phyloP scores from a whole-genome alignment of 2,113 vertebrate genomes.

The Engystomops pustulosus region DNA sequence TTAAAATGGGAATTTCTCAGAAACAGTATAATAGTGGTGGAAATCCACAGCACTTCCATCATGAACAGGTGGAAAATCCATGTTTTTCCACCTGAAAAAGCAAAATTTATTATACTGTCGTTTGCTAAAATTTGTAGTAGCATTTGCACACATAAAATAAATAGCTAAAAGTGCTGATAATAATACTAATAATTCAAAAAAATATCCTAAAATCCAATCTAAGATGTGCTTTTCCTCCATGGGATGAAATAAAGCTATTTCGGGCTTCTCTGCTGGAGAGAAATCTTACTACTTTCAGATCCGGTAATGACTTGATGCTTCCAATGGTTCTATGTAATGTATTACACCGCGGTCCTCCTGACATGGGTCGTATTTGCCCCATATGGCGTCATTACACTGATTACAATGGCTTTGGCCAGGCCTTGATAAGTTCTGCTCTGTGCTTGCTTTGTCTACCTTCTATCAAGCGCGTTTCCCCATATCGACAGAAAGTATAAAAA shows the following conservation, averaged over 20 bases:
- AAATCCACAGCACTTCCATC: too few species aligned
- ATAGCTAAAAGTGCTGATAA: too few species aligned
- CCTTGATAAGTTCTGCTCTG: neutral
- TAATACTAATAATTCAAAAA: neutral
- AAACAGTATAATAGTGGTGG: too few species aligned
- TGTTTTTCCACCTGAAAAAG: too few species aligned
- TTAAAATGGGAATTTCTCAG: too few species aligned
- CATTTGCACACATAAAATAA: too few species aligned
- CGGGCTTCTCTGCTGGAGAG: neutral
- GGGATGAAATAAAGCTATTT: neutral
- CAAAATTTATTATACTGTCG: too few species aligned
- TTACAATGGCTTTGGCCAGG: neutral
- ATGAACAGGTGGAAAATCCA: too few species aligned
- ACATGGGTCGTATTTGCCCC: too few species aligned
- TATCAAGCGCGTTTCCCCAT: neutral
- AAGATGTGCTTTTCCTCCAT: neutral
- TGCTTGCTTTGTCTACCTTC: neutral
- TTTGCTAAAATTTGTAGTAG: too few species aligned
- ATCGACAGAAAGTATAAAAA: slow-evolving; percentile 11
- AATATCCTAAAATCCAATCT: neutral
- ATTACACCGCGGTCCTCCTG: neutral
- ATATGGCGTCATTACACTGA: neutral
- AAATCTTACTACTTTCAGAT: neutral
- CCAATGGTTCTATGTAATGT: neutral
- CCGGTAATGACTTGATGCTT: neutral